Conservation (phyloP, 2,888 invertebrate species). For the Heliconius charithonia region DNA sequence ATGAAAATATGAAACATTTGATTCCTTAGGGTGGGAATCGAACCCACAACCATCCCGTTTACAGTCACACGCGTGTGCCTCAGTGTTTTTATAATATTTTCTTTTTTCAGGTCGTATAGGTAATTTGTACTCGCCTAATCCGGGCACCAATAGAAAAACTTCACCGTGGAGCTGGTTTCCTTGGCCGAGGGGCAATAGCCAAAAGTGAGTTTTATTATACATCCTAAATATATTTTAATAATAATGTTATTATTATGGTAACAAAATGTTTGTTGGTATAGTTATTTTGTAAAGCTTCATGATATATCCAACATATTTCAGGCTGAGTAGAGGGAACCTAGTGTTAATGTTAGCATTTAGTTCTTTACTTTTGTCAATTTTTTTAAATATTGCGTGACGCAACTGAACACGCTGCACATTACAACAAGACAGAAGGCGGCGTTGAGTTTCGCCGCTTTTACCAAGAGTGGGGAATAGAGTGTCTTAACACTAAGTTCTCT, state of each 20-base stretch:
- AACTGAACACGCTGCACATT: background rate
- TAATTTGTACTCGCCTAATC: slow-evolving; percentile 93
- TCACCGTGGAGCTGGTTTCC: slow-evolving; percentile 90
- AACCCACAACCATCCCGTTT: background rate
- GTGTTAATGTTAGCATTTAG: background rate
- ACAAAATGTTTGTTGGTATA: background rate
- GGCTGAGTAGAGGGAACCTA: background rate
- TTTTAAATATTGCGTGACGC: background rate
- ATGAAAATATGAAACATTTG: no score
- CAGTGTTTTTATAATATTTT: background rate
- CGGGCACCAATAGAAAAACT: slow-evolving; percentile 84
- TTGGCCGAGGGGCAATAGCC: slow-evolving; percentile 85
- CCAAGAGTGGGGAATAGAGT: no score
- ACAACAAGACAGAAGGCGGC: background rate
- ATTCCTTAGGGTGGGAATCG: no score
- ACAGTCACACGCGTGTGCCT: background rate
- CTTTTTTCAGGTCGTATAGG: slow-evolving; percentile 85
- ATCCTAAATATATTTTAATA: no score
- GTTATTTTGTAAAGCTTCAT: background rate
- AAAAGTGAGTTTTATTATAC: slow-evolving; percentile 65
- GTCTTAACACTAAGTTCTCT: no score
- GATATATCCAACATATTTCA: background rate
- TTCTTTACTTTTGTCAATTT: background rate
- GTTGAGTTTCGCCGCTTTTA: background rate
- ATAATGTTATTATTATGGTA: no score